Base-by-base conservation (phyloP, 2,888 invertebrate species). In the Callimorpha dominula region DNA sequence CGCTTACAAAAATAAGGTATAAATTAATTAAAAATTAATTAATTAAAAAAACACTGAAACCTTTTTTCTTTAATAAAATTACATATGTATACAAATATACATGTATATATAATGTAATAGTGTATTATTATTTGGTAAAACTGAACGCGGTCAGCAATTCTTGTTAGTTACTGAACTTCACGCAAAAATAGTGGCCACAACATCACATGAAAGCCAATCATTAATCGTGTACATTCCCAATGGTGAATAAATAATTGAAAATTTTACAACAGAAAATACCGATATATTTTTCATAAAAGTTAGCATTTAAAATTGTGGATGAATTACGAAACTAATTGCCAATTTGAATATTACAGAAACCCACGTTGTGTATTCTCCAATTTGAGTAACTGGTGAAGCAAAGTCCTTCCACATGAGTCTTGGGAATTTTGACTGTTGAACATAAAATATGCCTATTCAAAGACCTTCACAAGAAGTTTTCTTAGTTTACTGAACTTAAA, bases 261-360 rank as follows among this genome's bases (percentile, higher is more conserved):
- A 60, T 42, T 60, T 46, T 54, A 40, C 65, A 40, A 57, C 49
- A 65, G n/a, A 49, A 49, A 71, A 65, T 66, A 60, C 49, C 7
- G 31, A 60, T 66, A 57, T 17, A 71, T 57, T 66, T 71, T 71
- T 46, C 50, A 52, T 60, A 72, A 72, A 42, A 31, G 63, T 64
- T 64, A 68, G 68, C 67, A 64, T 68, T 46, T 72, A 68, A 68
- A 71, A 71, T 63, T 67, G 67, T 67, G 42, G 42, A 63, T 50
- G 62, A 71, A 67, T 71, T 71, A 63, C 57, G 40, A 67, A 62
- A 71, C 62, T 46, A 71, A 71, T 67, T 71, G 71, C 52, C 63
- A 67, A 63, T 67, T 71, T 71, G 67, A 67, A 71, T 72, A 49
- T 67, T 43, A 71, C 52, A 40, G 7, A 60, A 62, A 52, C 31